Evolutionary conservation across 2,113 vertebrate genomes (phyloP), one percentile per base, ranked within the genome.

Genomic region (Passer montanus): DNA sequence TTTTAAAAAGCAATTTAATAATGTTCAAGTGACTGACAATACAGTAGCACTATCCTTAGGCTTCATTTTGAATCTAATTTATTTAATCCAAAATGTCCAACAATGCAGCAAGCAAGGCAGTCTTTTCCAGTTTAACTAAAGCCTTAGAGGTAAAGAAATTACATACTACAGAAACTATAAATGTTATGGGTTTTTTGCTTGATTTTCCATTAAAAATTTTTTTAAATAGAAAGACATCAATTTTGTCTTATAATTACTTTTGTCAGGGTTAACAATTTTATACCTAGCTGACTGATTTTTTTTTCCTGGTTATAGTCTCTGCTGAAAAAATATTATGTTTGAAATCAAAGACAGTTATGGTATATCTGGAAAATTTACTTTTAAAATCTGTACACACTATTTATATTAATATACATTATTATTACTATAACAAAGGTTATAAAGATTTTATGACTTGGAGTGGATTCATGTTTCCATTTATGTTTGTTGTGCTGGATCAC

Each of bases 51-150:
- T 76, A 77, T 84, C 60, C 30, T n/a, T 49, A 85, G 82, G 55
- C 37, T 87, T 94, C 13, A 67, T 83, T 89, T 76, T 92, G 37
- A 63, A 86, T 84, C 41, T 52, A 70, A 95, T 79, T 89, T 87
- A 72, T 93, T 92, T 94, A 78, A 76, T 87, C 35, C 52, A 86
- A 74, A 30, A 82, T 53, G 9, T n/a, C 21, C 33, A 91, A 11
- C 20, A 33, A 64, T 22, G 37, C 31, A 82, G 46, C 22, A 82
- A 31, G 26, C n/a, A 95, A 55, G 27, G 30, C n/a, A 78, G 39
- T 55, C 4, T 81, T 85, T 90, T 68, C n/a, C 16, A 69, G 46
- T 74, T 76, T 83, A 79, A 89, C 52, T 41, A 73, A 74, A 87
- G 47, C 30, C 63, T 27, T 63, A 19, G 11, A 52, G 3, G 6